Conservation (phyloP, 2,113 vertebrate species). For the Bufo bufo region DNA sequence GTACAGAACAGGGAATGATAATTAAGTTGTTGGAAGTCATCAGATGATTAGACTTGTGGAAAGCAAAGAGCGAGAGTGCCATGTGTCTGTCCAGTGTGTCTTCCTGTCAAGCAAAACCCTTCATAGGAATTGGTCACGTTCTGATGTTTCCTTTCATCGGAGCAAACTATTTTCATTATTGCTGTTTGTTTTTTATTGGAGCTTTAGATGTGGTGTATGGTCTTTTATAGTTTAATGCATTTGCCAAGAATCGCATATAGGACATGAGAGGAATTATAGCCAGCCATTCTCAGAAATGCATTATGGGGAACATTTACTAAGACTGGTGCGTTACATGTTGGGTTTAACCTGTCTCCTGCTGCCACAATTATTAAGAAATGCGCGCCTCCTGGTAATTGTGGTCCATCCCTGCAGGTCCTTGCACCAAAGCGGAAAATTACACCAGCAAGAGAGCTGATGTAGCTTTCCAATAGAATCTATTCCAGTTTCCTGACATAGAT, state of each 20-base stretch:
- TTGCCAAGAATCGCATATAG: background rate
- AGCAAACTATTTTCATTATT: background rate
- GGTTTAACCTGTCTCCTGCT: no score
- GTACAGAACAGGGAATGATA: slow-evolving; percentile 47
- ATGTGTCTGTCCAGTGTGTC: background rate
- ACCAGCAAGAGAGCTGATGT: no score
- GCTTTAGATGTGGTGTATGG: background rate
- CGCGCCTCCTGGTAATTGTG: no score
- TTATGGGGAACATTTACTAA: no score
- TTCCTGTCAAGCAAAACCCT: background rate
- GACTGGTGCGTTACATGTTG: no score
- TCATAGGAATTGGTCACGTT: background rate
- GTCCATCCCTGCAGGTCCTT: no score
- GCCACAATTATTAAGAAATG: no score
- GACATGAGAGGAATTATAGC: background rate
- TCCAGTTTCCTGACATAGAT: no score
- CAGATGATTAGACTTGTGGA: slow-evolving; percentile 14
- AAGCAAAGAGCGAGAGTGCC: background rate
- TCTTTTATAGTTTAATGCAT: no score
- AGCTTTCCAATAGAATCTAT: no score
- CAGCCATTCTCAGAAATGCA: background rate
- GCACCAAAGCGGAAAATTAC: no score
- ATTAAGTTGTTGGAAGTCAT: slow-evolving; percentile 55
- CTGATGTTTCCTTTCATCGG: background rate
- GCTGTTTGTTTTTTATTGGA: no score